Evolutionary conservation across 2,113 vertebrate species (phyloP), one percentile per base, ranked within the genome.

Genomic region (Halcyon senegalensis): DNA sequence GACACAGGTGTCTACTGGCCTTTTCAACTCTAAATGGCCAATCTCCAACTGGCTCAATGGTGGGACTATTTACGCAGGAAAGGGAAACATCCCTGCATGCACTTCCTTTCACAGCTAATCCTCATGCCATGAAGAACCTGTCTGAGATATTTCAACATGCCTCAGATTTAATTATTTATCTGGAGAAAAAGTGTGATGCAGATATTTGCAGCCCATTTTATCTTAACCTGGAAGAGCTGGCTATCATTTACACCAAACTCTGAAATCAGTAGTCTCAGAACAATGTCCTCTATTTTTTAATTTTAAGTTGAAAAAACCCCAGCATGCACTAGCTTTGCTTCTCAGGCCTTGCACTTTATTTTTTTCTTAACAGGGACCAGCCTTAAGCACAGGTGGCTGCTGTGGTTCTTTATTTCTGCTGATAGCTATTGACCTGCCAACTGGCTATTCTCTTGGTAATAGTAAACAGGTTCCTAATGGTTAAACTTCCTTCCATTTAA

Each of bases 401-500:
- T 73, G 62, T 73, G 90, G 13, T 60, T 94, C 85, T 88, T 86
- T 90, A 62, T 96, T 95, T 93, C 80, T 94, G 85, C 87, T 90
- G 89, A 93, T 92, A 93, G 83, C 80, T 81, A 81, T 91, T 91
- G 90, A 92, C 92, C 95, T 95, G 93, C 95, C 95, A 97, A 96
- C 93, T 93, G 53, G 58, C 19, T 93, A 73, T 89, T 92, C 95
- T 92, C 95, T 66, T 89, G 95, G 58, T 93, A 95, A 89, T 89
- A 95, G 84, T 90, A 94, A 92, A 92, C 90, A 95, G 64, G 77
- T 79, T 96, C 70, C 81, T 97, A 96, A 96, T 96, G 91, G 93
- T 92, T 95, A 90, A 96, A 93, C 82, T 96, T 97, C 92, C 70
- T 91, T 94, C 93, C 84, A 93, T 95, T 97, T 94, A 91, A 94